A percentile compares a stretch with the other conserved stretches of the same genome.
Evolutionary conservation across 2,888 invertebrate species (phyloP).

Genomic region (Apocheima hispidaria): DNA sequence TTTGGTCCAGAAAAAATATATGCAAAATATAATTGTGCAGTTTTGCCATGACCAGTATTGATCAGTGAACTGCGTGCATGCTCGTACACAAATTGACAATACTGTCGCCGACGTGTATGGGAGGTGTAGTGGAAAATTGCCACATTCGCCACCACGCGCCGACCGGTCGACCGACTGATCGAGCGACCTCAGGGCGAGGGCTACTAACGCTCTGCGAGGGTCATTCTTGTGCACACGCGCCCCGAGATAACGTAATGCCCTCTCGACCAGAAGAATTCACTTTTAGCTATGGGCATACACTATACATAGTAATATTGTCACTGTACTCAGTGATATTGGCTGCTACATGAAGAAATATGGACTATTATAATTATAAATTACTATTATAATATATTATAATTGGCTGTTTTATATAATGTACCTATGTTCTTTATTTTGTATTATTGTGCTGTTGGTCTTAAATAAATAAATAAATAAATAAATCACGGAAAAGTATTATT

Average conservation of each 20-base stretch:
- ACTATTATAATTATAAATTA: neutral
- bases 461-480: too few relatives aligned
- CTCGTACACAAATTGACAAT: constrained; percentile 7
- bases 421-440: too few relatives aligned
- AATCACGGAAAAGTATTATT: too few relatives aligned
- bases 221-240: constrained; percentile 29
- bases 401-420: too few relatives aligned
- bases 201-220: constrained; percentile 10
- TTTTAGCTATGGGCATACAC: neutral
- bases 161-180: constrained; percentile 9
- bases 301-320: neutral
- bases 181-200: constrained; percentile 6
- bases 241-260: constrained; percentile 26
- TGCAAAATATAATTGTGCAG: too few relatives aligned
- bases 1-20: too few relatives aligned
- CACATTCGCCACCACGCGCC: constrained; percentile 9
- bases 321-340: neutral
- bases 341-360: neutral
- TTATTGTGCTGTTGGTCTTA: too few relatives aligned
- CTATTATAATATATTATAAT: too few relatives aligned
- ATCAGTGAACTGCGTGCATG: constrained; percentile 1
- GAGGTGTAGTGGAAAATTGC: constrained; percentile 29
- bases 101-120: neutral
- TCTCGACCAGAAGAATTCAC: constrained; percentile 14
- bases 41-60: neutral